These are phyloP conservation scores for Lepidotrigona ventralis DNA, from an alignment of 1,140 invertebrate genomes.

Conservation along the genomic window DNA sequence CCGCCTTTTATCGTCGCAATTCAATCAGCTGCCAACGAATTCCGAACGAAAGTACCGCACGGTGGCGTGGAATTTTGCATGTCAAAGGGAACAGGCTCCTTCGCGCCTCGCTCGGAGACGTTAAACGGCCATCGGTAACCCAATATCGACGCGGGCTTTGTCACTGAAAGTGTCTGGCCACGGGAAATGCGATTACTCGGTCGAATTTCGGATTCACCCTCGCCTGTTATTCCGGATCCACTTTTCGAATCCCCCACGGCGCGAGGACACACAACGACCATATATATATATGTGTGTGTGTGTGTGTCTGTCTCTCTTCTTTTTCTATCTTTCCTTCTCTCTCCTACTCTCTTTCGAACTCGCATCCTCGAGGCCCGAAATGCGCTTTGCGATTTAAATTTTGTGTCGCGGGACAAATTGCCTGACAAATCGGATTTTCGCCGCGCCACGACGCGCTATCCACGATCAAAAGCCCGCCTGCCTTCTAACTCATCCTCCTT, in stretches of 20 bases:
- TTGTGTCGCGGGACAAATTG: slow-evolving; percentile 78
- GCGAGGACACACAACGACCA: slow-evolving; percentile 67
- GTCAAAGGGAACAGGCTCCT: not conserved
- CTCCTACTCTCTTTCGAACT: not conserved
- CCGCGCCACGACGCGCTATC: slow-evolving; percentile 47
- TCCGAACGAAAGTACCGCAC: not conserved
- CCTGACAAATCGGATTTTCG: slow-evolving; percentile 76
- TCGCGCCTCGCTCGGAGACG: not conserved
- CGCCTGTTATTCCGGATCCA: slow-evolving; percentile 76
- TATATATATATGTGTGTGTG: too few species aligned
- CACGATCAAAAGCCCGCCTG: slow-evolving; percentile 49
- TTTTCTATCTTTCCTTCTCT: slow-evolving; percentile 1
- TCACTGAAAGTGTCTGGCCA: slow-evolving; percentile 53
- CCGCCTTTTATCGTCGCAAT: not conserved
- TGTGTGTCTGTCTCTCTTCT: not conserved
- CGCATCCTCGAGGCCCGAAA: slow-evolving; percentile 46
- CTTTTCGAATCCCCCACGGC: slow-evolving; percentile 67
- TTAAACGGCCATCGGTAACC: slow-evolving; percentile 38
- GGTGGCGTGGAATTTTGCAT: slow-evolving; percentile 24
- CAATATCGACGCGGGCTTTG: slow-evolving; percentile 50
- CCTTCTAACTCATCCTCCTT: slow-evolving; percentile 17
- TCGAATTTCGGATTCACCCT: slow-evolving; percentile 78
- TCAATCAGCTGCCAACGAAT: not conserved
- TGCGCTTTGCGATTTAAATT: slow-evolving; percentile 79
- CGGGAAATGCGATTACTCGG: slow-evolving; percentile 74